Percentiles rank a stretch among this genome's conserved stretches.
These are phyloP conservation scores for Neomorphus geoffroyi DNA, from an alignment of 2,797 vertebrate genomes.

Conservation along the genomic window DNA sequence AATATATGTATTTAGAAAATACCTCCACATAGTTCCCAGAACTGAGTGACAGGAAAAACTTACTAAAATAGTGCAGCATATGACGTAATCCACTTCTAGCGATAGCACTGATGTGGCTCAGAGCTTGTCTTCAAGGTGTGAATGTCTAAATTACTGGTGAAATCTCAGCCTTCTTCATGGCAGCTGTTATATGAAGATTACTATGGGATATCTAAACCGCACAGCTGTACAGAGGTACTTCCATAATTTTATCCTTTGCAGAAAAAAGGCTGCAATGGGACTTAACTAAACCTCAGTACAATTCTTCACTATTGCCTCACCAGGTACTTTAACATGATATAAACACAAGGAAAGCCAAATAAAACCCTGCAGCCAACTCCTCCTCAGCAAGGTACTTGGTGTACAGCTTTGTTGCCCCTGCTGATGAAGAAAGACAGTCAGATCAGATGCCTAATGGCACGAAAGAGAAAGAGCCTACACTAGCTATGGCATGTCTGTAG, in stretches of 20 bases:
- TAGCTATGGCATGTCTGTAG: neutral
- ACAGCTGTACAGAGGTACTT: neutral
- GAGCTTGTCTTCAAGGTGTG: neutral
- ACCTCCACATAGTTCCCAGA: neutral
- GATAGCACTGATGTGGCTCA: neutral
- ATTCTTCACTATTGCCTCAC: neutral
- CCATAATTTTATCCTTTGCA: neutral
- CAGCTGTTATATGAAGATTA: neutral
- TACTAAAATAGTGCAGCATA: neutral
- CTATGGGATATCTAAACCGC: neutral
- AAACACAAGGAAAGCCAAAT: neutral
- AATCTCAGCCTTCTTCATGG: neutral
- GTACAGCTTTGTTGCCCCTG: rapidly evolving
- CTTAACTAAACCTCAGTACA: neutral
- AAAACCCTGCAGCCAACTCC: neutral
- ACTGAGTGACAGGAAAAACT: rapidly evolving
- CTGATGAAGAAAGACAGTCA: neutral
- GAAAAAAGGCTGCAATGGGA: neutral
- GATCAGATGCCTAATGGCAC: neutral
- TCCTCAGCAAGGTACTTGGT: neutral
- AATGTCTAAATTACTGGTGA: rapidly evolving
- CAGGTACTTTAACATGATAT: neutral
- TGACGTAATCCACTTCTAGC: neutral
- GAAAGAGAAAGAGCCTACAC: neutral
- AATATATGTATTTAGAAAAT: neutral